Evolutionary conservation across 2,888 invertebrate species (phyloP).

Genomic region (Agonopterix arenella): DNA sequence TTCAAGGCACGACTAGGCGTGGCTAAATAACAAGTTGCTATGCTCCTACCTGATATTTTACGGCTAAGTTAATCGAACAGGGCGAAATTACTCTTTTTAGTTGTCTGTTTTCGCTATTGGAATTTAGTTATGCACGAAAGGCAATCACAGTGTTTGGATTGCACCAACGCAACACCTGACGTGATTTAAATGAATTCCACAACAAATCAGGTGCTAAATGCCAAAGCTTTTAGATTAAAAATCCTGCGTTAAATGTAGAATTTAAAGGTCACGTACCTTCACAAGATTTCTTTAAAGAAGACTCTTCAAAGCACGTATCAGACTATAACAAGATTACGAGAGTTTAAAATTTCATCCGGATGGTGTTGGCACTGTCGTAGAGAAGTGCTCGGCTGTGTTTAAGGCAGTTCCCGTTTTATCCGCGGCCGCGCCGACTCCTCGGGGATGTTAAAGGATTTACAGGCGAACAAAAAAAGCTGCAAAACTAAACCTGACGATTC

Average conservation of each 20-base stretch:
- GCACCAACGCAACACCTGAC: no score
- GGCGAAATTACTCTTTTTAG: slow-evolving; percentile 8
- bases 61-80: slow-evolving; percentile 21
- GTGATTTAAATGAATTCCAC: no score
- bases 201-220: no score
- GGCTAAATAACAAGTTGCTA: slow-evolving; percentile 40
- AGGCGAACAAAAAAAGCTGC: slow-evolving; percentile 39
- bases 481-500: slow-evolving; percentile 27
- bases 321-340: slow-evolving; percentile 25
- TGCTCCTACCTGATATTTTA: slow-evolving; percentile 37
- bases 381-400: slow-evolving; percentile 41
- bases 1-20: slow-evolving; percentile 36
- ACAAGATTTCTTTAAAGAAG: slow-evolving; percentile 3
- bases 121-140: no score
- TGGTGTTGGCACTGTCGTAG: slow-evolving; percentile 38
- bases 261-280: not conserved
- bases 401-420: slow-evolving; percentile 52
- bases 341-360: slow-evolving; percentile 49
- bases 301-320: slow-evolving; percentile 6
- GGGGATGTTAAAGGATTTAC: slow-evolving; percentile 56
- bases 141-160: no score
- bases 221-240: no score
- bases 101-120: no score
- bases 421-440: slow-evolving; percentile 31
- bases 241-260: no score